Evolutionary conservation across 2,113 vertebrate genomes (phyloP).

Genomic region (Pterocles orientalis): DNA sequence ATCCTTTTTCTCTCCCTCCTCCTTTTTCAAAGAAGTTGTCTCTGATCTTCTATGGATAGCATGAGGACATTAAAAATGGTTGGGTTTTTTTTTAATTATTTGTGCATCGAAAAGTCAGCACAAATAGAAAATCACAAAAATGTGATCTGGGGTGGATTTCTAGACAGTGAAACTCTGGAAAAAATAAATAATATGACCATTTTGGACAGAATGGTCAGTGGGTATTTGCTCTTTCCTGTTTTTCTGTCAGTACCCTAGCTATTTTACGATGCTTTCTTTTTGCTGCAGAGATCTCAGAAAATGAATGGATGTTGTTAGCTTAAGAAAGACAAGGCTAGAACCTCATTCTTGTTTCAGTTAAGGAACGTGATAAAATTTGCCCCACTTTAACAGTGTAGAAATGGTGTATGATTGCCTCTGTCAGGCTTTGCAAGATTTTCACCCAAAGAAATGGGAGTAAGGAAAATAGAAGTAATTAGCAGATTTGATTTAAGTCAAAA

Average conservation of each 20-base stretch:
- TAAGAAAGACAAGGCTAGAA: background rate
- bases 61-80: background rate
- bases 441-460: background rate
- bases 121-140: background rate
- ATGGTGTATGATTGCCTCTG: background rate
- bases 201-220: background rate
- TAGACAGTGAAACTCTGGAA: background rate
- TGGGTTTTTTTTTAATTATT: background rate
- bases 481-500: background rate
- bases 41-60: background rate
- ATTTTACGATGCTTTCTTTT: background rate
- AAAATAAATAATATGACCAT: background rate
- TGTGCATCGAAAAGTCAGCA: background rate
- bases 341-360: background rate
- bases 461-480: background rate
- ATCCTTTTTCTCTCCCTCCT: fast-evolving
- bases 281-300: background rate
- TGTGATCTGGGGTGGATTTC: background rate
- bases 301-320: background rate
- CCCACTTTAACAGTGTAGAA: background rate
- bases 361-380: background rate
- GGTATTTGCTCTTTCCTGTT: background rate
- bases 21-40: background rate
- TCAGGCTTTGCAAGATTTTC: background rate
- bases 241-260: background rate